Percentiles rank a stretch among this genome's conserved stretches.
Conservation (phyloP, 2,888 invertebrate genomes). For the Ophioninae sp. region DNA sequence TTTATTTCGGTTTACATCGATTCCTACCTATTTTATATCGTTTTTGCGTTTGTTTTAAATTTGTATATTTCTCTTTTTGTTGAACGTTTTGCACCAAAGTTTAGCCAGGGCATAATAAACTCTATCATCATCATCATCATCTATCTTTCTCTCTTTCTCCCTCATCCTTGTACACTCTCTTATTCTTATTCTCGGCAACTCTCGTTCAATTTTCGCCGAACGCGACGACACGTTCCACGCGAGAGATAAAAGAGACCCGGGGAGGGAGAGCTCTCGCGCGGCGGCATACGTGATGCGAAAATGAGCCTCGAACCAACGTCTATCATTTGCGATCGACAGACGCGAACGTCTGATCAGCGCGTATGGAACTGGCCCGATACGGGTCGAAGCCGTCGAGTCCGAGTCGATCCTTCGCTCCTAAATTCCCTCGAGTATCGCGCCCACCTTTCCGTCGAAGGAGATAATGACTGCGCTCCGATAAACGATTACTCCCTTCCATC, state of each 20-base stretch:
- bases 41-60: no score
- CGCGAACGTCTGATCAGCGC: conserved; percentile 28
- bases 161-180: conserved; percentile 14
- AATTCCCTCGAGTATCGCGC: conserved; percentile 6
- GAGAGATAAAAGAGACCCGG: conserved; percentile 48
- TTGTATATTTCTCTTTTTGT: no score
- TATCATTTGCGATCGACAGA: conserved; percentile 38
- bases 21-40: no score
- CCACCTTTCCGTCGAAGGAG: neutral
- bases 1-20: no score
- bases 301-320: conserved; percentile 38
- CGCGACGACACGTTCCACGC: conserved; percentile 66
- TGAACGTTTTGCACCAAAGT: no score
- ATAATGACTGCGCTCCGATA: neutral
- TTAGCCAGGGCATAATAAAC: no score
- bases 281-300: conserved; percentile 17
- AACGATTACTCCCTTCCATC: conserved; percentile 5
- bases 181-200: conserved; percentile 13
- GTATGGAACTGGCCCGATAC: neutral
- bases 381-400: no score
- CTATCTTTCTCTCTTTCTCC: conserved; percentile 4
- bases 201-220: conserved; percentile 63
- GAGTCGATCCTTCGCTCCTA: neutral
- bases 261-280: conserved; percentile 25
- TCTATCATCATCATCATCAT: no score